Base-by-base conservation (phyloP, 2,888 invertebrate genomes). In the Beris chalybata region DNA sequence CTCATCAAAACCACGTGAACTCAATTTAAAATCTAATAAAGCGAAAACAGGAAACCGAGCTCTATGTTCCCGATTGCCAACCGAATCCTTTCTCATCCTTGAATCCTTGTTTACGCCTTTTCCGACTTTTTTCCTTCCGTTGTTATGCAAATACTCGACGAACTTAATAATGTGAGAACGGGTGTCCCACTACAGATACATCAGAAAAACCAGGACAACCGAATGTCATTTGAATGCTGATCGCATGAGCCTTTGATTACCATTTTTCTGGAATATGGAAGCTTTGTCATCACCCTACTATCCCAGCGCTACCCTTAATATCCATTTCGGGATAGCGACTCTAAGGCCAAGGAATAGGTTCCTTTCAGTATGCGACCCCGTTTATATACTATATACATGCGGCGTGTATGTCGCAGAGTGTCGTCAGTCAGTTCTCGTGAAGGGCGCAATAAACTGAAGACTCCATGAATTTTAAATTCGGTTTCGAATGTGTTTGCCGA, bases 161-260 rank as follows among this genome's bases (percentile, higher is more conserved):
- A 65, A 67, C 67, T 65, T 64, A 67, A 67, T 65, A 67, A 64
- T 65, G 59, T 55, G 54, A 56, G 59, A 67, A 65, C 53, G 67
- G 67, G 64, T 64, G 64, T 38, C 55, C 45, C 52, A 59, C 61
- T 15, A 50, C 63, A 44, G 30, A 38, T 38, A 38, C 5, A 38
- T 38, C 38, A 5, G 7, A 9, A 38, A n/a, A 38, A 7, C 38
- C 38, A 38, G 38, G 38, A 3, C 38, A 38, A 67, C 48, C 50
- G 64, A 53, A 64, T 58, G 64, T 58, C 64, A 67, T 67, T 67
- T 67, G 61, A 59, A 67, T 67, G 57, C 67, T 67, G 67, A 67
- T 67, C 65, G 55, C 67, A 50, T 67, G 65, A 65, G 59, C 65
- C 64, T 67, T 67, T 67, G 64, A 67, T 67, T 67, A 67, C 64